Evolutionary conservation across 1,140 invertebrate species (phyloP).

Genomic region (Hypsibius dujardini): DNA sequence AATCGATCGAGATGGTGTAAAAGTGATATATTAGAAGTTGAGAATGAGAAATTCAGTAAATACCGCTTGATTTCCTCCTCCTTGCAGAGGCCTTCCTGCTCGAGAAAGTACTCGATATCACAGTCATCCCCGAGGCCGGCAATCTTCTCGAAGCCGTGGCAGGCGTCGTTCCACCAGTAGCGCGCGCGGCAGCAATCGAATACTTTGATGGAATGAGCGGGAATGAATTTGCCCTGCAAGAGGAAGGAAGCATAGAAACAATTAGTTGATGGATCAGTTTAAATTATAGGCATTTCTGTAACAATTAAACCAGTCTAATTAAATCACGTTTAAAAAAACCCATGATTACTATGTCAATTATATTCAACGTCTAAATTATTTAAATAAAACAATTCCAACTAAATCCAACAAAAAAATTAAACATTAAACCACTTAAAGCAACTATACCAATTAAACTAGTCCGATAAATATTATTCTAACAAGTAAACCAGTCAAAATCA

Average conservation of each 20-base stretch:
- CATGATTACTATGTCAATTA: no score
- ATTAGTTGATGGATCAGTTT: no score
- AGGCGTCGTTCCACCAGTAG: constrained; percentile 51
- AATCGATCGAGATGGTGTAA: constrained; percentile 13
- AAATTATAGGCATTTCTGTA: no score
- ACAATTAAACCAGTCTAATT: no score
- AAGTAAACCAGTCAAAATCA: no score
- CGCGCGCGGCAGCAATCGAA: constrained; percentile 58
- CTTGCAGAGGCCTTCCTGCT: constrained; percentile 37
- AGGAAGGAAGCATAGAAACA: neutral
- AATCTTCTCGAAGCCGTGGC: constrained; percentile 46
- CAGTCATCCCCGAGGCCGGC: constrained; percentile 50
- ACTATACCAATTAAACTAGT: no score
- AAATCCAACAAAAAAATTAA: no score
- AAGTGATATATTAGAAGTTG: constrained; percentile 14
- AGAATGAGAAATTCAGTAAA: constrained; percentile 24
- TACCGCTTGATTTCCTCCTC: constrained; percentile 45
- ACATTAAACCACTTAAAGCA: no score
- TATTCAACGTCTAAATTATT: neutral
- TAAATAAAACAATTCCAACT: no score
- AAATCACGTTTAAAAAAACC: no score
- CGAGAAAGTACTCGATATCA: constrained; percentile 45
- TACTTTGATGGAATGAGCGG: constrained; percentile 41
- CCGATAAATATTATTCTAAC: no score
- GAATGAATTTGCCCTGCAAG: constrained; percentile 30